Evolutionary conservation across 2,888 invertebrate species (phyloP).

Genomic region (Digitonthophagus gazella): DNA sequence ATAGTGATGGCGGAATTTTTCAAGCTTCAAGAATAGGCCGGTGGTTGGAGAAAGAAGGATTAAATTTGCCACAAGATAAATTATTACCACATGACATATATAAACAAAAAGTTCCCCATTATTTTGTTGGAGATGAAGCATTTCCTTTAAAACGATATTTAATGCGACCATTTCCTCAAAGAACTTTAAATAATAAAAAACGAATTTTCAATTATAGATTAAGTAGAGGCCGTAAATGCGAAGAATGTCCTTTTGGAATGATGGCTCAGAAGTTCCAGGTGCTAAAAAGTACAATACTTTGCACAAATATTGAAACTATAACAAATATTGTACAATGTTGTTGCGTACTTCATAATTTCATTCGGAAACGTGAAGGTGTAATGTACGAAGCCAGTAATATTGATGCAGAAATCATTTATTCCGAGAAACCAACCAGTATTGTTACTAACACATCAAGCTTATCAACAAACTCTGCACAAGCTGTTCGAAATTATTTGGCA

Average conservation of each 20-base stretch:
- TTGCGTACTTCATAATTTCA: constrained; percentile 23
- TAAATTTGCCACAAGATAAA: constrained; percentile 16
- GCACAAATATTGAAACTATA: constrained; percentile 14
- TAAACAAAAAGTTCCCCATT: constrained; percentile 13
- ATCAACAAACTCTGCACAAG: too few species aligned
- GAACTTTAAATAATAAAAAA: constrained; percentile 12
- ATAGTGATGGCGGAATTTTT: constrained; percentile 41
- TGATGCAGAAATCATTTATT: too few species aligned
- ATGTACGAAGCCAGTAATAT: constrained; percentile 14
- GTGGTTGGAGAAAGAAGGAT: constrained; percentile 27
- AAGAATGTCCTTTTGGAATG: constrained; percentile 28
- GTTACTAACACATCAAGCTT: too few species aligned
- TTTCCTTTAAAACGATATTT: constrained; percentile 20
- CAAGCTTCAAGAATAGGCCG: constrained; percentile 31
- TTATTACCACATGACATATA: constrained; percentile 14
- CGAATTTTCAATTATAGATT: constrained; percentile 15
- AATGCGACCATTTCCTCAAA: constrained; percentile 16
- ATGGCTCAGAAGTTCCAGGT: constrained; percentile 29
- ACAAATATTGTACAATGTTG: constrained; percentile 23
- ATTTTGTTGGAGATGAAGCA: constrained; percentile 22
- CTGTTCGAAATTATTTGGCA: constrained; percentile 28
- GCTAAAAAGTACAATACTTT: constrained; percentile 20
- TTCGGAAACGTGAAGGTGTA: constrained; percentile 22
- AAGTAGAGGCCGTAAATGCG: constrained; percentile 21
- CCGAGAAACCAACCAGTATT: too few species aligned